Conservation (phyloP, 1,140 invertebrate species). For the Sarcophaga peregrina region DNA sequence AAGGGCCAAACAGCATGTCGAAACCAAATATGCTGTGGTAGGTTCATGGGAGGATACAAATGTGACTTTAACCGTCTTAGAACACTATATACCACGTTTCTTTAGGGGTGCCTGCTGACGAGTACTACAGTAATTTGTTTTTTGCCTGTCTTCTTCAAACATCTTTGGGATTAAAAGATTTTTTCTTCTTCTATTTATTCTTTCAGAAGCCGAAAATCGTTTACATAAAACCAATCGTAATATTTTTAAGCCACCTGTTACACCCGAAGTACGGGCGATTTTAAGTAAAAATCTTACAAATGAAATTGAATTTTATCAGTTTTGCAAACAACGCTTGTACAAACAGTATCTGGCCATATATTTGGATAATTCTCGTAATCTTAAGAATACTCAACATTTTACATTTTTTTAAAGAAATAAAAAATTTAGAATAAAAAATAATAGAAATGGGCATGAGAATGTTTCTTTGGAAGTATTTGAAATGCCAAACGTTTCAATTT, state of each 20-base stretch:
- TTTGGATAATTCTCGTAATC: background rate
- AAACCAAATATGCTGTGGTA: constrained; percentile 86
- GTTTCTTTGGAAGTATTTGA: no score
- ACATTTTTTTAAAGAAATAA: background rate
- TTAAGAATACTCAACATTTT: background rate
- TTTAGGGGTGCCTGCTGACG: constrained; percentile 77
- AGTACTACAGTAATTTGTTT: constrained; percentile 51
- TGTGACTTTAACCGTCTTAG: constrained; percentile 82
- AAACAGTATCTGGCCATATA: constrained; percentile 78
- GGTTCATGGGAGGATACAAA: constrained; percentile 91
- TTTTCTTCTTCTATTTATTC: constrained; percentile 46
- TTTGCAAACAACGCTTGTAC: constrained; percentile 85
- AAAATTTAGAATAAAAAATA: no score
- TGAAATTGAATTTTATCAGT: constrained; percentile 92
- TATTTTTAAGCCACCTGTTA: constrained; percentile 77
- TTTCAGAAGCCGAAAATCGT: constrained; percentile 76
- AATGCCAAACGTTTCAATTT: no score
- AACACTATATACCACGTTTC: constrained; percentile 85
- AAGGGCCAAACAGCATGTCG: constrained; percentile 83
- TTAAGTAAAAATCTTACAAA: constrained; percentile 85
- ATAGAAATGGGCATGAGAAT: no score
- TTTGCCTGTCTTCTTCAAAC: background rate
- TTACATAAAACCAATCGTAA: constrained; percentile 85
- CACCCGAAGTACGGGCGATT: constrained; percentile 82
- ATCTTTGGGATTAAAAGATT: background rate